Evolutionary conservation across 2,113 vertebrate species (phyloP), one percentile per base, ranked within the genome.

Genomic region (Dascyllus trimaculatus): DNA sequence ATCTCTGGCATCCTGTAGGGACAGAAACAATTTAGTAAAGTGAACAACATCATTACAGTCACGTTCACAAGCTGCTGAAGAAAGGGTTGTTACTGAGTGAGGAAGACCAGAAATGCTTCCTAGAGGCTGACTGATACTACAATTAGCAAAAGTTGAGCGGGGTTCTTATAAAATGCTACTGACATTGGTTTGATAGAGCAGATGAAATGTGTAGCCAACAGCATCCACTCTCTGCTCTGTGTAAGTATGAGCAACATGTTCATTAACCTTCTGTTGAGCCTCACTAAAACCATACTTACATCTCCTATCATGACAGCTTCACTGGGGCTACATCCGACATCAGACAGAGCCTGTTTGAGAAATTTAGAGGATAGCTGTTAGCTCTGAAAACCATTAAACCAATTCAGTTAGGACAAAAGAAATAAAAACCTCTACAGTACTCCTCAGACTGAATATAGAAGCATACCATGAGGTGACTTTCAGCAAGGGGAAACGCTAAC

Each of bases 221-320:
- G n/a, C n/a, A n/a, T n/a, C n/a, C n/a, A n/a, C n/a, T n/a, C n/a
- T n/a, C n/a, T n/a, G n/a, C n/a, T n/a, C n/a, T n/a, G n/a, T n/a
- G n/a, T n/a, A n/a, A n/a, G n/a, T 40, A 2, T 29, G 29, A 29
- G 6, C 29, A 29, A 29, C 4, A 29, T 29, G 29, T 5, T 29
- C 4, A n/a, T n/a, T n/a, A n/a, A n/a, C n/a, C n/a, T n/a, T n/a
- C n/a, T n/a, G n/a, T n/a, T n/a, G 3, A 29, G 26, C 26, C 26
- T 3, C 26, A 29, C 26, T 48, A 7, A 26, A 1, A 32, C n/a
- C 3, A 59, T 45, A 95, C 97, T 72, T 90, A 99, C 98, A 6
- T 99, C 98, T 71, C 98, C 98, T 1, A 99, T 99, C 98, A 99
- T 99, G 79, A 99, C 2, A 0, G 96, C 95, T 88, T 99, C 97